Evolutionary conservation across 2,797 vertebrate genomes (phyloP).

Genomic region (Scolopax bukidnonensis): DNA sequence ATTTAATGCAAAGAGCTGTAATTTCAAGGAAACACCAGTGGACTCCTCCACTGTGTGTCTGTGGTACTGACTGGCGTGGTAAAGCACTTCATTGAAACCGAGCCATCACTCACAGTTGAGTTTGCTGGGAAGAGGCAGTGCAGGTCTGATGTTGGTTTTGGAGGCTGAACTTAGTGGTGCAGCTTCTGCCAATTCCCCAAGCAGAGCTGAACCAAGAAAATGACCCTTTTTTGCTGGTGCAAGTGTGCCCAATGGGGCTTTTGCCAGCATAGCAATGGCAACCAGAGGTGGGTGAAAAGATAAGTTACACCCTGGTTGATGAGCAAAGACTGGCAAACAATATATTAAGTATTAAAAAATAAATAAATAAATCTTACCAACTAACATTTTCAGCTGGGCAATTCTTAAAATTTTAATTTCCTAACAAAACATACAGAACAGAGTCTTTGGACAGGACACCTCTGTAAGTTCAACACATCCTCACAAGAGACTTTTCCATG

Average conservation of each 20-base stretch:
- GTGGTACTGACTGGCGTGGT: background rate
- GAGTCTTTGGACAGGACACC: fast-evolving
- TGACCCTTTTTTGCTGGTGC: background rate
- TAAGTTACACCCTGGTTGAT: background rate
- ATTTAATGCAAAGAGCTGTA: background rate
- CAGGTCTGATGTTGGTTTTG: background rate
- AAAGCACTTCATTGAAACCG: background rate
- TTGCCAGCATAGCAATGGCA: background rate
- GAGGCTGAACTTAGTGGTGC: background rate
- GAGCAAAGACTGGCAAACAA: background rate
- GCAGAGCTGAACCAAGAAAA: background rate
- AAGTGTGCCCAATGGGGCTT: background rate
- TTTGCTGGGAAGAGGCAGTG: background rate
- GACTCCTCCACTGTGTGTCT: background rate
- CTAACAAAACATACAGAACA: fast-evolving
- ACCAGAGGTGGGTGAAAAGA: background rate
- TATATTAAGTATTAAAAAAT: background rate
- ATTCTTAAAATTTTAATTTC: background rate
- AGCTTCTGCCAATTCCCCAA: background rate
- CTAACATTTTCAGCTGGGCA: background rate
- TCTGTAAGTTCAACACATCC: background rate
- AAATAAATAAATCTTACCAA: background rate
- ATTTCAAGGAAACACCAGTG: background rate
- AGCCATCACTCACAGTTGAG: background rate
- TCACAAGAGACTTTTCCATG: background rate